Conservation (phyloP, 2,797 vertebrate species). For the Pseudochaenichthys georgianus region DNA sequence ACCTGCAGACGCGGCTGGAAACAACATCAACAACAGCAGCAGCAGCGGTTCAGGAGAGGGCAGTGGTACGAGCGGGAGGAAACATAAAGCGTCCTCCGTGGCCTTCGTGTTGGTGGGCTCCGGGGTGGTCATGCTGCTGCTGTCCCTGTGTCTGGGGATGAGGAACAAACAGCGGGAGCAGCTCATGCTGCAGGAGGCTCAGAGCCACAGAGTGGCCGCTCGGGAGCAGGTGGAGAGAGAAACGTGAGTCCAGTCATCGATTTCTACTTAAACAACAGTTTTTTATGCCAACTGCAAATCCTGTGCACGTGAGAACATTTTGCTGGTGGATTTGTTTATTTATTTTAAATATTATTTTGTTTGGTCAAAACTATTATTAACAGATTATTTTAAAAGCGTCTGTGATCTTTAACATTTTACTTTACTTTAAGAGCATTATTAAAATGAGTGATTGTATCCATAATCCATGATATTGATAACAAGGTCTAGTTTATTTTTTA, state of each 20-base stretch:
- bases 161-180: conserved; percentile 89
- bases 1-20: conserved; percentile 73
- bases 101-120: conserved; percentile 93
- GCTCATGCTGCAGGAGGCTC: conserved; percentile 65
- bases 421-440: no score
- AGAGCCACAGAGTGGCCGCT: conserved; percentile 22
- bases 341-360: not conserved
- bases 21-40: conserved; percentile 85
- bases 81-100: conserved; percentile 90
- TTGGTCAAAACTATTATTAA: not conserved
- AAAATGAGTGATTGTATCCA: no score
- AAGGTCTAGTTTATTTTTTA: not conserved
- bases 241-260: conserved; percentile 72
- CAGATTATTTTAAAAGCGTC: no score
- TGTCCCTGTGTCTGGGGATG: conserved; percentile 92
- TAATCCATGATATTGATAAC: not conserved
- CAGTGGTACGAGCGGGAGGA: not conserved
- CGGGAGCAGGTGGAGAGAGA: conserved; percentile 60
- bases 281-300: not conserved
- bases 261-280: not conserved
- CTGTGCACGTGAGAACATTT: not conserved
- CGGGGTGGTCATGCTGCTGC: conserved; percentile 89
- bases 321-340: not conserved
- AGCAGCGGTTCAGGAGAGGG: conserved; percentile 64
- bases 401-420: no score